Percentiles rank a stretch among this genome's conserved stretches.
Conservation (phyloP, 92 coral and sea anemone genomes). For the Palythoa grandis region DNA sequence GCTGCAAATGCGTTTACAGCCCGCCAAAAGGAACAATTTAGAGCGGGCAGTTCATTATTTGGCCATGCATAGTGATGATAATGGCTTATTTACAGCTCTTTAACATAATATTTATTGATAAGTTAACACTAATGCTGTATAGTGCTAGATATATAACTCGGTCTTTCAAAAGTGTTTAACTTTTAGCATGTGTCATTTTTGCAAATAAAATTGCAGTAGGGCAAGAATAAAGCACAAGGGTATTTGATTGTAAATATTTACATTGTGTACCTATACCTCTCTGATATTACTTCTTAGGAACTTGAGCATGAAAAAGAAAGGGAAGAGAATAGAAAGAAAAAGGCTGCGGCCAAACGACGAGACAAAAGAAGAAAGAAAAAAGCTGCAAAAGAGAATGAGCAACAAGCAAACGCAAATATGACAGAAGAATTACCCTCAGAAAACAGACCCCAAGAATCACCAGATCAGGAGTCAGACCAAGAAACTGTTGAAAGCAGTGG, state of each 20-base stretch:
- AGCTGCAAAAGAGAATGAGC: slow-evolving; percentile 86
- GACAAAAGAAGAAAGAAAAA: slow-evolving; percentile 92
- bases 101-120: too few species aligned
- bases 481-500: slow-evolving; percentile 67
- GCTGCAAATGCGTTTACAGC: too few species aligned
- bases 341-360: slow-evolving; percentile 94
- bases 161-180: too few species aligned
- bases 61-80: too few species aligned
- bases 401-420: slow-evolving; percentile 46
- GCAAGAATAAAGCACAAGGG: too few species aligned
- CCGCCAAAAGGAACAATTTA: too few species aligned
- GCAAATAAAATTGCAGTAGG: too few species aligned
- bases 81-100: too few species aligned
- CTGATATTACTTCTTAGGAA: slow-evolving; percentile 54
- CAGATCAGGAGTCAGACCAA: slow-evolving; percentile 71
- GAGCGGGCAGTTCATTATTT: too few species aligned
- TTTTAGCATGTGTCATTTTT: too few species aligned
- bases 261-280: neutral
- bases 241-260: neutral
- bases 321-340: slow-evolving; percentile 91
- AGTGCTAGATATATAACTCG: too few species aligned
- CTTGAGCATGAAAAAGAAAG: slow-evolving; percentile 95
- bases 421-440: slow-evolving; percentile 88
- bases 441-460: slow-evolving; percentile 85
- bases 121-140: too few species aligned